Evolutionary conservation across 2,113 vertebrate species (phyloP).

Genomic region (Perognathus longimembris): DNA sequence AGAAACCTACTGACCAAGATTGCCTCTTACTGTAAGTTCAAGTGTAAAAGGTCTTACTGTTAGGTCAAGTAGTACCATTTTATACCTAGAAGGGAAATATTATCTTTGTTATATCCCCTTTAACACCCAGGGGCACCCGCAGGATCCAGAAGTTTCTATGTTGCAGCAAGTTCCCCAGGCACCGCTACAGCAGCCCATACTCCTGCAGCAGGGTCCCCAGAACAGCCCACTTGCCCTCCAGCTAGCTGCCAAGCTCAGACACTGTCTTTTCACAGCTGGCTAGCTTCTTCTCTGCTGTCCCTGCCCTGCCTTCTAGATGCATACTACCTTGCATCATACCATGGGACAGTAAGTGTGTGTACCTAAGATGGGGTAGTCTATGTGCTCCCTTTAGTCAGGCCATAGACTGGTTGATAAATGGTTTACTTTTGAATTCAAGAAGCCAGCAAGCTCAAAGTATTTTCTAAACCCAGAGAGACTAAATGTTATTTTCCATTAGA

Average conservation of each 20-base stretch:
- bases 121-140: slow-evolving; percentile 84
- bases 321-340: too few relatives aligned
- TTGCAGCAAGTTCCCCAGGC: slow-evolving; percentile 88
- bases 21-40: too few relatives aligned
- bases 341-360: slow-evolving; percentile 86
- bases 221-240: slow-evolving; percentile 88
- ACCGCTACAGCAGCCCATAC: slow-evolving; percentile 86
- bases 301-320: slow-evolving; percentile 86
- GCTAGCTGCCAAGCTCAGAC: slow-evolving; percentile 85
- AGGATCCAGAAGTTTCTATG: slow-evolving; percentile 89
- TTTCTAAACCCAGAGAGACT: too few relatives aligned
- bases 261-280: slow-evolving; percentile 86
- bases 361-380: slow-evolving; percentile 89
- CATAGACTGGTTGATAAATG: too few relatives aligned
- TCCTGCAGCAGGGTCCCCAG: slow-evolving; percentile 88
- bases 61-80: background rate
- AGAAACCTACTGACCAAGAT: background rate
- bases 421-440: too few relatives aligned
- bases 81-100: background rate
- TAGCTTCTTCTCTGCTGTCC: slow-evolving; percentile 87
- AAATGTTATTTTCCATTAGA: too few relatives aligned
- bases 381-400: too few relatives aligned
- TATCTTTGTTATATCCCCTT: slow-evolving; percentile 88
- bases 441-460: too few relatives aligned
- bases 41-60: too few relatives aligned